These are phyloP conservation scores for Elephas maximus DNA, from an alignment of 2,113 vertebrate species.

Conservation along the genomic window DNA sequence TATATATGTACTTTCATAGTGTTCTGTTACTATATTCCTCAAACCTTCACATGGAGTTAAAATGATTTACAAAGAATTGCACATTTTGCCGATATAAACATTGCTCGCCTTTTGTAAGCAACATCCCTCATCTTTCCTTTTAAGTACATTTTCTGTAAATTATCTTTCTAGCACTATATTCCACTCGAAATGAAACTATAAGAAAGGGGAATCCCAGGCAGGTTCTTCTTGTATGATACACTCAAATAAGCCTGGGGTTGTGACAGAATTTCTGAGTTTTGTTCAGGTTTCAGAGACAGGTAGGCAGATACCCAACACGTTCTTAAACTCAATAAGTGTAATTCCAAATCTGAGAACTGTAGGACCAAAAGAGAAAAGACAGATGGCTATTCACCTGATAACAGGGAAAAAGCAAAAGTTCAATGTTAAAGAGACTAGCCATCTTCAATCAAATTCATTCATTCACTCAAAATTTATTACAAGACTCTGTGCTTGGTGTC, in stretches of 20 bases:
- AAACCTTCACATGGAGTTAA: neutral
- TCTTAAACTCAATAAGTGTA: conserved; percentile 9
- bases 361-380: neutral
- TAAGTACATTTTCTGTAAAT: conserved; percentile 74
- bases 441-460: neutral
- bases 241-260: conserved; percentile 64
- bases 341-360: conserved; percentile 21
- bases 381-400: neutral
- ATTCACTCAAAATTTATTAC: neutral
- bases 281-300: conserved; percentile 73
- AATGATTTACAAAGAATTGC: conserved; percentile 21
- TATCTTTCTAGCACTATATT: conserved; percentile 63
- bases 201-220: conserved; percentile 72
- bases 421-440: neutral
- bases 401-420: neutral
- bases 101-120: conserved; percentile 34
- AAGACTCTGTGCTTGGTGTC: neutral
- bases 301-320: conserved; percentile 23
- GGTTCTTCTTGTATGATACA: conserved; percentile 75
- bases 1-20: neutral
- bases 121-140: conserved; percentile 50
- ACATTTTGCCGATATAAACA: neutral
- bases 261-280: conserved; percentile 71
- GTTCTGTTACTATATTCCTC: neutral
- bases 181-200: conserved; percentile 71